phyloP scores from a whole-genome alignment of 2,797 vertebrate genomes.

The Antennarius maculatus region DNA sequence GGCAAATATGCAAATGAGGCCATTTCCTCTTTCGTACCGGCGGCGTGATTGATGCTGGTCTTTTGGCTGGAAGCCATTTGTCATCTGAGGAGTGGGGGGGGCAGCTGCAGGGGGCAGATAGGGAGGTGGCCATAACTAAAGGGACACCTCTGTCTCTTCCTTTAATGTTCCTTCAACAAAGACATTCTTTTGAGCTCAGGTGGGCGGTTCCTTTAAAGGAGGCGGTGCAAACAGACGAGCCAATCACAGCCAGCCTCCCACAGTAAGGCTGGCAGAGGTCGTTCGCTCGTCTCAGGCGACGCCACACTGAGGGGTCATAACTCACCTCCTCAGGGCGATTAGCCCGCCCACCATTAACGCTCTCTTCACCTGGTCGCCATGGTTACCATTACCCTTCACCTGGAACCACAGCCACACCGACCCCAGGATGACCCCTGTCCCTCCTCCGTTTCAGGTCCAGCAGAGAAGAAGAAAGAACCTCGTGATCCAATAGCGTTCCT shows the following conservation, averaged over 20 bases:
- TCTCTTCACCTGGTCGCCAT: no score
- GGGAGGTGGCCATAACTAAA: slow-evolving; percentile 20
- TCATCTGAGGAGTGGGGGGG: slow-evolving; percentile 10
- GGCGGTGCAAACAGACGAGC: not conserved
- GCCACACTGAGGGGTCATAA: slow-evolving; percentile 41
- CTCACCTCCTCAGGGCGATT: not conserved
- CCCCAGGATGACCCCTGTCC: slow-evolving; percentile 2
- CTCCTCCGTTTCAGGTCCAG: slow-evolving; percentile 83
- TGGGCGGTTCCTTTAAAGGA: not conserved
- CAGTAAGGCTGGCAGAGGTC: no score
- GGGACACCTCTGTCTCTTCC: slow-evolving; percentile 3
- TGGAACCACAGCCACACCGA: not conserved
- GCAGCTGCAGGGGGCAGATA: slow-evolving; percentile 42
- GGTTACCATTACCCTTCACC: not conserved
- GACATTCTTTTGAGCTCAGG: not conserved
- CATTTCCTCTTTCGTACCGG: slow-evolving; percentile 36
- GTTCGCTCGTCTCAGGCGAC: no score
- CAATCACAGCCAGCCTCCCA: no score
- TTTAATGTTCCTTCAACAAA: slow-evolving; percentile 5
- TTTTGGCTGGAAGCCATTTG: slow-evolving; percentile 32
- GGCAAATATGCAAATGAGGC: slow-evolving; percentile 35
- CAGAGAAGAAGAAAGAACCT: slow-evolving; percentile 94
- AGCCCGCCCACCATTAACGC: no score
- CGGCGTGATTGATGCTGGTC: slow-evolving; percentile 44
- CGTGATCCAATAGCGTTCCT: slow-evolving; percentile 84